Percentiles rank a stretch among this genome's conserved stretches.
phyloP scores from a whole-genome alignment of 2,113 vertebrate species.

The Neolamprologus ventralis region DNA sequence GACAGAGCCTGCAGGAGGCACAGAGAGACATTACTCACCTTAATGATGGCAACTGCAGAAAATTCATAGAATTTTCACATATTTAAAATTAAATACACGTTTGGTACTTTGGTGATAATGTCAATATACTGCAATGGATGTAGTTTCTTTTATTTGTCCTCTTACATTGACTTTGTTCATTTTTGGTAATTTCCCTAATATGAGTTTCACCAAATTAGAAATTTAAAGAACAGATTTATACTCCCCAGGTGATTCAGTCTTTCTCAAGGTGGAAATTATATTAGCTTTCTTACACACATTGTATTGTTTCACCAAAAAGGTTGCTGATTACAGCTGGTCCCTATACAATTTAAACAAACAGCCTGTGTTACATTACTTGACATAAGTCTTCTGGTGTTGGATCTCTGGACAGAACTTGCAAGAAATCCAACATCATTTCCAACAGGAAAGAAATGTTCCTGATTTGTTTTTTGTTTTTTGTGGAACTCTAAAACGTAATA shows the following conservation, averaged over 20 bases:
- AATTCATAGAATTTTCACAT: not conserved
- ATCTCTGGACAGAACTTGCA: not conserved
- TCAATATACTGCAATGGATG: not conserved
- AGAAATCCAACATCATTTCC: not conserved
- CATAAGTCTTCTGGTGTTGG: not conserved
- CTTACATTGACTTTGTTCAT: not conserved
- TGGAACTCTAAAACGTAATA: not conserved
- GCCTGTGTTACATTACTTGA: not conserved
- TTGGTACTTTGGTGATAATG: not conserved
- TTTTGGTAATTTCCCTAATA: not conserved
- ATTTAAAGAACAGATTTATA: not conserved
- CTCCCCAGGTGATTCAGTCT: not conserved
- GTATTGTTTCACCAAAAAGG: not conserved
- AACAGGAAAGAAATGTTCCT: not conserved
- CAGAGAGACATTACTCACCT: not conserved
- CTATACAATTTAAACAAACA: not conserved
- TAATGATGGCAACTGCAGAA: not conserved
- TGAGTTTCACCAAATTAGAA: not conserved
- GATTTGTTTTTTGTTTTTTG: not conserved
- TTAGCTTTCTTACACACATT: not conserved
- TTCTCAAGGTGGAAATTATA: not conserved
- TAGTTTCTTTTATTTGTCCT: not conserved
- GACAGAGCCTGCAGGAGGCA: constrained; percentile 77
- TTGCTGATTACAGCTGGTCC: not conserved
- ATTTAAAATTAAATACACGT: not conserved